phyloP scores from a whole-genome alignment of 2,797 vertebrate species.

The Falco naumanni region DNA sequence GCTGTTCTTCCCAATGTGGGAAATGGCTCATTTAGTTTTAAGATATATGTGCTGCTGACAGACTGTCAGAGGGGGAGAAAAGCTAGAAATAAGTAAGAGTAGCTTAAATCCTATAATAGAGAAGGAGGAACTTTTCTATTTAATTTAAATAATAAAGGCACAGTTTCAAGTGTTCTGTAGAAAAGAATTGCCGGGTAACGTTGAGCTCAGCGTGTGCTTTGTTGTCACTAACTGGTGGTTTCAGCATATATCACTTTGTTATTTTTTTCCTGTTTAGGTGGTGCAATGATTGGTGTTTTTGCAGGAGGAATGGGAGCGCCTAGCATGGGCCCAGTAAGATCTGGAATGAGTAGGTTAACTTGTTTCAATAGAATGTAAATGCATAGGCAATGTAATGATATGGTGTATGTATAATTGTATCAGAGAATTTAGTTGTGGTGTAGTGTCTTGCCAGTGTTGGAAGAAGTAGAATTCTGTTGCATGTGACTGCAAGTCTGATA shows the following conservation, averaged over 20 bases:
- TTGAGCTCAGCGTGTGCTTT: background rate
- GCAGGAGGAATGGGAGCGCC: conserved; percentile 92
- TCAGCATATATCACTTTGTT: conserved; percentile 58
- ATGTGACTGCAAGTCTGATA: background rate
- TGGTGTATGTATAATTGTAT: background rate
- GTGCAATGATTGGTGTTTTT: conserved; percentile 89
- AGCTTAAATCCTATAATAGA: background rate
- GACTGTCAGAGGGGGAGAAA: background rate
- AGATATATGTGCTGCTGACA: background rate
- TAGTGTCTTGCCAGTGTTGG: background rate
- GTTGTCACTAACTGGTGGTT: conserved; percentile 13
- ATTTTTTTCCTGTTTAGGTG: conserved; percentile 80
- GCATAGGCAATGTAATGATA: conserved; percentile 36
- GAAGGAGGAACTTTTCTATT: background rate
- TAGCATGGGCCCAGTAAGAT: conserved; percentile 91
- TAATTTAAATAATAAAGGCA: background rate
- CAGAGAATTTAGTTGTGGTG: background rate
- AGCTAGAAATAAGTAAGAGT: background rate
- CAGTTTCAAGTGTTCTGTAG: background rate
- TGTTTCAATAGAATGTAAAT: conserved; percentile 73
- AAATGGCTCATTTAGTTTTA: background rate
- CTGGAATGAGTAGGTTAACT: conserved; percentile 90
- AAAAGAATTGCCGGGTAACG: background rate
- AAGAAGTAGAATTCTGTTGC: background rate
- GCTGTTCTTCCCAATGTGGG: background rate